phyloP scores from a whole-genome alignment of 2,888 invertebrate genomes.

The Tipula lateralis region DNA sequence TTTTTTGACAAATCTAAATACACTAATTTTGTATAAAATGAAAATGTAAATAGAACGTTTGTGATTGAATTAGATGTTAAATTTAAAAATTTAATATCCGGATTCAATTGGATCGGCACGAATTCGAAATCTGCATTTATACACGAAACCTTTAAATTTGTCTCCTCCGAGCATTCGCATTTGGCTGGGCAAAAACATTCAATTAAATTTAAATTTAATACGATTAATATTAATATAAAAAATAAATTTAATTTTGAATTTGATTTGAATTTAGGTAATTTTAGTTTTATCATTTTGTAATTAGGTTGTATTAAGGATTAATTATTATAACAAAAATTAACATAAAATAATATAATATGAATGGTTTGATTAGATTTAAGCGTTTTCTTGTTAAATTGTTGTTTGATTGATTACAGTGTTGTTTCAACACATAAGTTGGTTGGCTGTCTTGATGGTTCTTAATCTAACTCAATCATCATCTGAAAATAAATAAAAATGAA shows the following conservation, averaged over 20 bases:
- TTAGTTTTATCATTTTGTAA: neutral
- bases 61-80: conserved; percentile 79
- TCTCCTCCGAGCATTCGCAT: conserved; percentile 77
- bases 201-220: neutral
- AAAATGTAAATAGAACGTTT: conserved; percentile 70
- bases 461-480: neutral
- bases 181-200: conserved; percentile 67
- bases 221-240: neutral
- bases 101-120: conserved; percentile 84
- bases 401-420: neutral
- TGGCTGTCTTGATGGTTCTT: neutral
- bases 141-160: conserved; percentile 68
- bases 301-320: neutral
- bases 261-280: conserved; percentile 2
- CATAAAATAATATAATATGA: neutral
- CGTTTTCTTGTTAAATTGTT: neutral
- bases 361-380: neutral
- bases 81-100: conserved; percentile 76
- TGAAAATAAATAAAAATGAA: neutral
- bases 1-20: conserved; percentile 79
- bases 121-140: conserved; percentile 74
- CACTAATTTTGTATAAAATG: conserved; percentile 73
- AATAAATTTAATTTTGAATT: neutral
- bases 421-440: neutral
- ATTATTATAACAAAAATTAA: neutral